phyloP scores from a whole-genome alignment of 2,888 invertebrate species.

The Hylaea fasciaria region DNA sequence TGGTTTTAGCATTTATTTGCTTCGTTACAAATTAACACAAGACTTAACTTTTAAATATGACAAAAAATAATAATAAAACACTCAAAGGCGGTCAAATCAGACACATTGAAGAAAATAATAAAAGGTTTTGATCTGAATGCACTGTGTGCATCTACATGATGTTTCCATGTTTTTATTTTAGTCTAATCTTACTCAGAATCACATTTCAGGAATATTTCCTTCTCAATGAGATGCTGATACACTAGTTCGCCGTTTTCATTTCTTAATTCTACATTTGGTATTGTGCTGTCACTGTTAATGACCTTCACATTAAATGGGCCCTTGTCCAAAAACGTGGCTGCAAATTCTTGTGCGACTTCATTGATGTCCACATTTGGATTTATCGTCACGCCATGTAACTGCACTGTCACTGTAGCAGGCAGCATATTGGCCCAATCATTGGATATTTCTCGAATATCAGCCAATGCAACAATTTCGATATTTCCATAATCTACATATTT shows the following conservation, averaged over 20 bases:
- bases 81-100: background rate
- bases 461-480: constrained; percentile 76
- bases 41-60: constrained; percentile 4
- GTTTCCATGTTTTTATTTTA: no score
- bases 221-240: constrained; percentile 64
- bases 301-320: constrained; percentile 68
- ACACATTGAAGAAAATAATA: background rate
- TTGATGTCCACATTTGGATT: constrained; percentile 62
- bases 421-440: constrained; percentile 80
- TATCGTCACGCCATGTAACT: constrained; percentile 67
- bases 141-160: no score
- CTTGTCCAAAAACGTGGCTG: constrained; percentile 61
- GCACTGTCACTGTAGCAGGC: constrained; percentile 79
- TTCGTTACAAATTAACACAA: constrained; percentile 3
- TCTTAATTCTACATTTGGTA: constrained; percentile 65
- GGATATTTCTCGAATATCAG: constrained; percentile 78
- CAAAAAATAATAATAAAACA: background rate
- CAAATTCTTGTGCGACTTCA: constrained; percentile 59
- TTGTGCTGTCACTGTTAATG: constrained; percentile 45
- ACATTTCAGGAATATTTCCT: constrained; percentile 45
- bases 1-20: background rate
- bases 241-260: constrained; percentile 58
- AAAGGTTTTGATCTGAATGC: background rate
- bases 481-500: constrained; percentile 92
- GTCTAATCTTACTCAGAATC: constrained; percentile 10